phyloP scores from a whole-genome alignment of 2,888 invertebrate species.

The Palloptera scutellata region DNA sequence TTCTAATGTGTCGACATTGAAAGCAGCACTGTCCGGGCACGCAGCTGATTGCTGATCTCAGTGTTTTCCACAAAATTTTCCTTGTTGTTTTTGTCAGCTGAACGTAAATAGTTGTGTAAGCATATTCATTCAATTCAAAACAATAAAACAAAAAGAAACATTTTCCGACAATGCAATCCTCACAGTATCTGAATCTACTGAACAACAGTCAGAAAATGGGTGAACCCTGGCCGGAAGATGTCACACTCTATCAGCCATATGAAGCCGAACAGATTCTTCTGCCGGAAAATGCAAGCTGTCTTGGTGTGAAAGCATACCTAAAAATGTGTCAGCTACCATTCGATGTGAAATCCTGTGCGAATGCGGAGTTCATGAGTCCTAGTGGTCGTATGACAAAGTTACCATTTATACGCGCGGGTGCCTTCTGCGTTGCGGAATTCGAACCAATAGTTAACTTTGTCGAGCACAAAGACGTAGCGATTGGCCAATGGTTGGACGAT shows the following conservation, averaged over 20 bases:
- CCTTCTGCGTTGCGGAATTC: conserved; percentile 87
- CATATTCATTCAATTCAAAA: neutral
- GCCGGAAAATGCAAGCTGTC: conserved; percentile 92
- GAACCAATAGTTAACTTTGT: conserved; percentile 92
- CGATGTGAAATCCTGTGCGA: conserved; percentile 81
- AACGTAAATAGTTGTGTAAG: no score
- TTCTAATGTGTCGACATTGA: no score
- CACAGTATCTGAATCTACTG: conserved; percentile 56
- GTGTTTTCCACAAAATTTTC: no score
- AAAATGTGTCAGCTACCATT: conserved; percentile 91
- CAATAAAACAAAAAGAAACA: neutral
- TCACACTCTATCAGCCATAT: conserved; percentile 85
- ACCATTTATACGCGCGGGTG: conserved; percentile 91
- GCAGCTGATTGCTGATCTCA: no score
- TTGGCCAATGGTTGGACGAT: conserved; percentile 76
- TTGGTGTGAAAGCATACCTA: conserved; percentile 91
- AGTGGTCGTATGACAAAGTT: conserved; percentile 77
- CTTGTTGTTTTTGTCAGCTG: no score
- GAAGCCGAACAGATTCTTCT: conserved; percentile 93
- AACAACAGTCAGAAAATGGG: conserved; percentile 66
- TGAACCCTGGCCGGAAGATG: conserved; percentile 91
- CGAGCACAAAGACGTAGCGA: conserved; percentile 80
- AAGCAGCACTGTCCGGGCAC: no score
- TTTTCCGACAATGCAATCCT: conserved; percentile 46
- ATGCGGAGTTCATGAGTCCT: conserved; percentile 97